Conservation (phyloP, 2,888 invertebrate species). For the Dicyrtoma fusca region DNA sequence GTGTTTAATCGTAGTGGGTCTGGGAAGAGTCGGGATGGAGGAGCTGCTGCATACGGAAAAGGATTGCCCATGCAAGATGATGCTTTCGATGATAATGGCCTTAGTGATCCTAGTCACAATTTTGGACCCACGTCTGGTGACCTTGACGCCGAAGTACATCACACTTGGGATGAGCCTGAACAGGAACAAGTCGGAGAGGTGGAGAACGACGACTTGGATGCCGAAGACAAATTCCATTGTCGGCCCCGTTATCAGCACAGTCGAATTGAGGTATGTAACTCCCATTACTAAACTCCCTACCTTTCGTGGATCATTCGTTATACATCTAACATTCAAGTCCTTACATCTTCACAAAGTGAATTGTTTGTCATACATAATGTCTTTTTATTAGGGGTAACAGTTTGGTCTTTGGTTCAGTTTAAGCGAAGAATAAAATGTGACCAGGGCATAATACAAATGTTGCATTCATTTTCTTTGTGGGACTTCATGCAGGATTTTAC, state of each 20-base stretch:
- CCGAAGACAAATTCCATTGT: constrained; percentile 64
- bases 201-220: constrained; percentile 46
- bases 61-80: constrained; percentile 36
- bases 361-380: too few species aligned
- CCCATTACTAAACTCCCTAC: not conserved
- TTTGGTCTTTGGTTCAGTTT: too few species aligned
- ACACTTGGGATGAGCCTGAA: constrained; percentile 48
- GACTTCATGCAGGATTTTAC: too few species aligned
- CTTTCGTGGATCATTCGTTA: too few species aligned
- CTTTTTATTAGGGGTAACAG: too few species aligned
- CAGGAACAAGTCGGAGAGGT: constrained; percentile 38
- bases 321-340: too few species aligned
- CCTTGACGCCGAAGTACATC: constrained; percentile 39
- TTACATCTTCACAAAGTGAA: too few species aligned
- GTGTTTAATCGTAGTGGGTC: constrained; percentile 28
- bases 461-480: too few species aligned
- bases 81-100: constrained; percentile 20
- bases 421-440: too few species aligned
- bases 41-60: constrained; percentile 34
- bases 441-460: too few species aligned
- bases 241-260: constrained; percentile 88
- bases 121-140: constrained; percentile 26
- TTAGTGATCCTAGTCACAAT: not conserved
- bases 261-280: constrained; percentile 71
- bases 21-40: constrained; percentile 27